Evolutionary conservation across 2,113 vertebrate species (phyloP).

Genomic region (Triplophysa dalaica): DNA sequence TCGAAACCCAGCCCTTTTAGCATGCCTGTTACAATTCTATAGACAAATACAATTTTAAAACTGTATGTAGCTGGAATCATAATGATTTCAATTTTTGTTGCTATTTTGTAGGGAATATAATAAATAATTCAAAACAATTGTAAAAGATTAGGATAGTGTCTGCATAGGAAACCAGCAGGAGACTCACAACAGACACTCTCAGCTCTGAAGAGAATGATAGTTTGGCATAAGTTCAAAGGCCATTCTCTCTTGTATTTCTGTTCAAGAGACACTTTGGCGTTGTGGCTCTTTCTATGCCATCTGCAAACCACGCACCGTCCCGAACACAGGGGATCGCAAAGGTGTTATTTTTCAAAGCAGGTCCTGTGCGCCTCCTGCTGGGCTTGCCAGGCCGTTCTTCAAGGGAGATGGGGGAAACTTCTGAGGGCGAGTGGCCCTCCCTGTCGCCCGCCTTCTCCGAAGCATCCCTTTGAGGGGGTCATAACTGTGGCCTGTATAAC

Average conservation of each 20-base stretch:
- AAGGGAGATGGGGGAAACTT: conserved; percentile 93
- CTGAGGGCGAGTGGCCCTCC: conserved; percentile 88
- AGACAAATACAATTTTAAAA: too few species aligned
- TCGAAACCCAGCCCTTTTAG: too few species aligned
- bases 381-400: conserved; percentile 86
- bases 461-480: conserved; percentile 91
- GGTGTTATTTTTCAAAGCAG: conserved; percentile 99
- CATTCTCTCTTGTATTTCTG: conserved; percentile 13
- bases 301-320: conserved; percentile 92
- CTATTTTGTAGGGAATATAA: too few species aligned
- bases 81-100: too few species aligned
- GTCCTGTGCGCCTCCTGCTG: conserved; percentile 86
- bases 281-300: conserved; percentile 74
- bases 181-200: conserved; percentile 44
- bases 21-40: too few species aligned
- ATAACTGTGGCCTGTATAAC: conserved; percentile 90
- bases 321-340: conserved; percentile 94
- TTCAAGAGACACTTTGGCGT: not conserved
- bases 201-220: conserved; percentile 24
- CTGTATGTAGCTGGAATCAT: too few species aligned
- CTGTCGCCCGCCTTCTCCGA: conserved; percentile 82
- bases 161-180: conserved; percentile 73
- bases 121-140: too few species aligned
- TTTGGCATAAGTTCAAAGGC: conserved; percentile 46
- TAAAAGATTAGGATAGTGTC: too few species aligned